Percentiles rank a stretch among this genome's conserved stretches.
Evolutionary conservation across 1,140 invertebrate genomes (phyloP).

Genomic region (Galleria mellonella): DNA sequence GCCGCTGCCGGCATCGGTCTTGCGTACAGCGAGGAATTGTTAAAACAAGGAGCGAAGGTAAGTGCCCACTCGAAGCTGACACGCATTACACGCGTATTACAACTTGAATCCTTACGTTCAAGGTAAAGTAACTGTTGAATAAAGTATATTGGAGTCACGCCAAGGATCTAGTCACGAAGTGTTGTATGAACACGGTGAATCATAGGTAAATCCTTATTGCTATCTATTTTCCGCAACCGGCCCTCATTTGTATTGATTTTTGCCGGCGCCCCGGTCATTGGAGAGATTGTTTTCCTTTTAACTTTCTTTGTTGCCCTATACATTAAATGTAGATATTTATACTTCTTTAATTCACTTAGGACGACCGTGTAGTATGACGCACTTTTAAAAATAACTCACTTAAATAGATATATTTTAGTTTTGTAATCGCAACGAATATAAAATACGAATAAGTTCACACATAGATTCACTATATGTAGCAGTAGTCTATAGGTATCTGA

Average conservation of each 20-base stretch:
- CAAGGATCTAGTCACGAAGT: slow-evolving; percentile 7
- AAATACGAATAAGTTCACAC: no score
- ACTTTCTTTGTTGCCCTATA: slow-evolving; percentile 13
- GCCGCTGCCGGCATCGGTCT: slow-evolving; percentile 83
- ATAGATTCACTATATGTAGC: no score
- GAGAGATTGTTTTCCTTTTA: slow-evolving; percentile 22
- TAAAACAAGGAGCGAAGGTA: slow-evolving; percentile 83
- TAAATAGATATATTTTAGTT: no score
- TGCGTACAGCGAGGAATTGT: slow-evolving; percentile 79
- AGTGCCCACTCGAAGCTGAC: no score
- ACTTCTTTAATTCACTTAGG: no score
- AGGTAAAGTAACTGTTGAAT: slow-evolving; percentile 42
- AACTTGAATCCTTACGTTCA: slow-evolving; percentile 35
- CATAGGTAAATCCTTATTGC: not conserved
- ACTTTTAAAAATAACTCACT: no score
- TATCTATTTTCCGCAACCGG: slow-evolving; percentile 7
- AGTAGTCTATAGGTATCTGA: no score
- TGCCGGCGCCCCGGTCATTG: slow-evolving; percentile 36
- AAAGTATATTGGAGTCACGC: slow-evolving; percentile 18
- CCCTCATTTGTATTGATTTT: slow-evolving; percentile 60
- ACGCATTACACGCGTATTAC: slow-evolving; percentile 5
- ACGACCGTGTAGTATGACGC: no score
- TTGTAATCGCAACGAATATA: no score
- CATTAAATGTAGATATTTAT: no score
- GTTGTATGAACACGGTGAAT: not conserved